phyloP scores from a whole-genome alignment of 2,888 invertebrate species.

The Ormyrus labotus region DNA sequence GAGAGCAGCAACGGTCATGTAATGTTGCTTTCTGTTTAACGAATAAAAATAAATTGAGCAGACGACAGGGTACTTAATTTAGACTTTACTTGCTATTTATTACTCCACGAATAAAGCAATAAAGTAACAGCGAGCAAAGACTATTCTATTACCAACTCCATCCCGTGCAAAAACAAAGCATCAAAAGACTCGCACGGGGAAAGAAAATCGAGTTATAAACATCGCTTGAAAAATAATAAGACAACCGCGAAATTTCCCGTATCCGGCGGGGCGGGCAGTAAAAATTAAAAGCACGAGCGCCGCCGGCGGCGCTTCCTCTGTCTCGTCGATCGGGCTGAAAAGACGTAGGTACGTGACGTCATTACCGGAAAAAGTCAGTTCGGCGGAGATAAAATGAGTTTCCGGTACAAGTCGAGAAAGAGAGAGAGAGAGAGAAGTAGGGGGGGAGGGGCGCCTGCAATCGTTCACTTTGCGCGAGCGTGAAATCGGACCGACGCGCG shows the following conservation, averaged over 20 bases:
- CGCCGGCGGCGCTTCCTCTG: slow-evolving; percentile 60
- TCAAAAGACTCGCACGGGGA: no score
- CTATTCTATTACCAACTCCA: no score
- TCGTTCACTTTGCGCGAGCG: slow-evolving; percentile 54
- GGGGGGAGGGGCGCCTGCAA: neutral
- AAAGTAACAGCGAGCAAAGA: no score
- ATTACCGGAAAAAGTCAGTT: slow-evolving; percentile 65
- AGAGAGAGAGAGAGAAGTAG: neutral
- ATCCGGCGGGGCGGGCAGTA: slow-evolving; percentile 49
- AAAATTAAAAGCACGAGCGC: slow-evolving; percentile 71
- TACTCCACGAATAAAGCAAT: no score
- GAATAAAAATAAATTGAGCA: no score
- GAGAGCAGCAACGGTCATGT: no score
- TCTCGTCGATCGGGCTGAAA: slow-evolving; percentile 64
- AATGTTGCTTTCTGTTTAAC: no score
- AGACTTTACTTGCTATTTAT: no score
- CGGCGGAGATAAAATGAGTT: slow-evolving; percentile 59
- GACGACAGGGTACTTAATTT: no score
- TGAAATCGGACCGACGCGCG: slow-evolving; percentile 58
- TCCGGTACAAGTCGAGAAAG: slow-evolving; percentile 54
- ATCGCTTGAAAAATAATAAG: no score
- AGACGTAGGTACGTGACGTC: slow-evolving; percentile 66
- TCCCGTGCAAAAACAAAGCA: no score
- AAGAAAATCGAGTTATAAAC: no score
- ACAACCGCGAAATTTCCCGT: neutral